These are phyloP conservation scores for Craterocephalus amniculus DNA, from an alignment of 2,797 vertebrate species.

Conservation along the genomic window DNA sequence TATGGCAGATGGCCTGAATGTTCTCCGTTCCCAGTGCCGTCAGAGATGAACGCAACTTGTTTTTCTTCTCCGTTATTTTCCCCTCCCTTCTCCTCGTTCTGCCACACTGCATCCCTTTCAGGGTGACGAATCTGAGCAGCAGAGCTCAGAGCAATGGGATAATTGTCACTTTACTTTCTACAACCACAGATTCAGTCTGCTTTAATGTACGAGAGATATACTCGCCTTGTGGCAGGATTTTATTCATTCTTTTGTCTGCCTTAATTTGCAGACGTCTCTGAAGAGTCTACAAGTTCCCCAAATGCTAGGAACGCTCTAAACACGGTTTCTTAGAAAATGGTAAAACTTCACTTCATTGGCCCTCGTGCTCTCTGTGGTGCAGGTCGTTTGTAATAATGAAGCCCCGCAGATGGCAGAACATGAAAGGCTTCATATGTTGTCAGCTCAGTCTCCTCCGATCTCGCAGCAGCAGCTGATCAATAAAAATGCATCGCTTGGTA, in stretches of 20 bases:
- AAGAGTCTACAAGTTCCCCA: not conserved
- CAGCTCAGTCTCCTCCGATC: slow-evolving; percentile 39
- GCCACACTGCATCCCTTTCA: slow-evolving; percentile 49
- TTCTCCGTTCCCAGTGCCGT: slow-evolving; percentile 26
- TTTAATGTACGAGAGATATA: slow-evolving; percentile 18
- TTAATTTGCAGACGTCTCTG: slow-evolving; percentile 44
- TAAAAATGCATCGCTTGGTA: slow-evolving; percentile 27
- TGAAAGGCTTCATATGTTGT: slow-evolving; percentile 43
- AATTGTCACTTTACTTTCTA: slow-evolving; percentile 63
- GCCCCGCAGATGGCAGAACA: slow-evolving; percentile 13
- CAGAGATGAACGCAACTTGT: slow-evolving; percentile 29
- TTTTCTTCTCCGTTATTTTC: slow-evolving; percentile 19
- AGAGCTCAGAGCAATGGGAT: slow-evolving; percentile 56
- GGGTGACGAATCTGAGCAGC: slow-evolving; percentile 45
- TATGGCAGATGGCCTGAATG: slow-evolving; percentile 42
- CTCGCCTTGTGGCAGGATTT: slow-evolving; percentile 39
- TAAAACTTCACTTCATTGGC: not conserved
- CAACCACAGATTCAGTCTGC: slow-evolving; percentile 26
- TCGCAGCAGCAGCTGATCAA: slow-evolving; percentile 44
- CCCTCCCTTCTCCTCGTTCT: slow-evolving; percentile 26
- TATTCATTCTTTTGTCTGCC: slow-evolving; percentile 45
- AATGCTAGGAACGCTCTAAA: not conserved
- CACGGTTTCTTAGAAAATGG: slow-evolving; percentile 14
- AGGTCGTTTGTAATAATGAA: slow-evolving; percentile 37
- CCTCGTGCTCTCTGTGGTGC: not conserved